Evolutionary conservation across 2,113 vertebrate species (phyloP).

Genomic region (Chinchilla lanigera): DNA sequence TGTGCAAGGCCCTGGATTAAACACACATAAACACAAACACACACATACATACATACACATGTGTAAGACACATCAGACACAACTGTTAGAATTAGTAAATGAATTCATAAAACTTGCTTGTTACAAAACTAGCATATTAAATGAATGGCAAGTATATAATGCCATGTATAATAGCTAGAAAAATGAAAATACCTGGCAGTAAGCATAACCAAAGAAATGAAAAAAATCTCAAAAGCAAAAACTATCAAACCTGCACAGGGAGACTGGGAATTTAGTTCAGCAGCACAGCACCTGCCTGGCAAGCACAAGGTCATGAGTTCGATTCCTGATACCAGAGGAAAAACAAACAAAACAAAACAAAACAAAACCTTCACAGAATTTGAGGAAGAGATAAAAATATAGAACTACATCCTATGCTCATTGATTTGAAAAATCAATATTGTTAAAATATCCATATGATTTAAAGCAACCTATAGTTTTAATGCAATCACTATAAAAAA

Average conservation of each 20-base stretch:
- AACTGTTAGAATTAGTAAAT: background rate
- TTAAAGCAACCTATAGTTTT: background rate
- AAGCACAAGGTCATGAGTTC: too few species aligned
- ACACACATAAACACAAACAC: background rate
- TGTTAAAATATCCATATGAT: background rate
- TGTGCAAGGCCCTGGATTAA: background rate
- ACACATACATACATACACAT: background rate
- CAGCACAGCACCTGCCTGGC: too few species aligned
- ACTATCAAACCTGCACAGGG: too few species aligned
- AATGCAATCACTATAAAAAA: background rate
- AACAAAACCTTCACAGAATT: background rate
- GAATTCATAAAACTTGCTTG: background rate
- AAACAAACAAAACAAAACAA: too few species aligned
- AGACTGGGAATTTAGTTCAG: too few species aligned
- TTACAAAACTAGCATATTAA: background rate
- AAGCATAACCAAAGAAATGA: background rate
- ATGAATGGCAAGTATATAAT: background rate
- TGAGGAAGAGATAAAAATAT: background rate
- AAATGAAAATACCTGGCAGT: background rate
- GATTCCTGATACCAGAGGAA: too few species aligned
- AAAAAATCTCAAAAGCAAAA: background rate
- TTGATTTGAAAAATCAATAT: background rate
- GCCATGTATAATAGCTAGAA: background rate
- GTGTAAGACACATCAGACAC: background rate
- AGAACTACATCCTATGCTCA: background rate